These are phyloP conservation scores for Melikaiella ostensackeni DNA, from an alignment of 2,888 invertebrate genomes.

Conservation along the genomic window DNA sequence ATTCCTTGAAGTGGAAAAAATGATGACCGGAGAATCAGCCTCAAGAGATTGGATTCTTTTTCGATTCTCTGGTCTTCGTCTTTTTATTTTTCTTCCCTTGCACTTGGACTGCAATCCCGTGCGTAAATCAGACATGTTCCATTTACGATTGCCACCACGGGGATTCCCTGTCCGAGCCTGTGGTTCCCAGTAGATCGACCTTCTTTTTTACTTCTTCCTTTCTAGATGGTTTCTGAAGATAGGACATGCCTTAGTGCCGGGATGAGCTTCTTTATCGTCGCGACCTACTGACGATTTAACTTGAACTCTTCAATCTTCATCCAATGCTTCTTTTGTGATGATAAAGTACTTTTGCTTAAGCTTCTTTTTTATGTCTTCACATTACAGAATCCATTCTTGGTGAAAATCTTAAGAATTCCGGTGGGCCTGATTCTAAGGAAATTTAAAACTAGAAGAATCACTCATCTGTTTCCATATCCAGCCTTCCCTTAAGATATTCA, in stretches of 20 bases:
- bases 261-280: slow-evolving; percentile 29
- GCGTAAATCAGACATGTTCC: slow-evolving; percentile 30
- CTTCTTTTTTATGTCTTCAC: slow-evolving; percentile 21
- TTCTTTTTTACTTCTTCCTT: slow-evolving; percentile 49
- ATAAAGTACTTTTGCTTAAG: slow-evolving; percentile 19
- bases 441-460: background rate
- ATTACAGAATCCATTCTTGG: background rate
- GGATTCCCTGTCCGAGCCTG: slow-evolving; percentile 39
- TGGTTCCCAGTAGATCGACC: slow-evolving; percentile 45
- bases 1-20: background rate
- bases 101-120: slow-evolving; percentile 31
- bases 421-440: background rate
- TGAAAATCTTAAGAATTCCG: background rate
- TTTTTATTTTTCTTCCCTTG: slow-evolving; percentile 24
- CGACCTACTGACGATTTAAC: slow-evolving; percentile 17
- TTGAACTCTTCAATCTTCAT: slow-evolving; percentile 26
- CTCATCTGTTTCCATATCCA: background rate
- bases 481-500: too few relatives aligned
- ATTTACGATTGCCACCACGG: slow-evolving; percentile 39
- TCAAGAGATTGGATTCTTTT: slow-evolving; percentile 7
- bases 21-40: background rate
- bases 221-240: slow-evolving; percentile 47
- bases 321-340: slow-evolving; percentile 5
- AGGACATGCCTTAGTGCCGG: slow-evolving; percentile 13
- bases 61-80: background rate